phyloP scores from a whole-genome alignment of 2,113 vertebrate genomes.

The Alaudala cheleensis region DNA sequence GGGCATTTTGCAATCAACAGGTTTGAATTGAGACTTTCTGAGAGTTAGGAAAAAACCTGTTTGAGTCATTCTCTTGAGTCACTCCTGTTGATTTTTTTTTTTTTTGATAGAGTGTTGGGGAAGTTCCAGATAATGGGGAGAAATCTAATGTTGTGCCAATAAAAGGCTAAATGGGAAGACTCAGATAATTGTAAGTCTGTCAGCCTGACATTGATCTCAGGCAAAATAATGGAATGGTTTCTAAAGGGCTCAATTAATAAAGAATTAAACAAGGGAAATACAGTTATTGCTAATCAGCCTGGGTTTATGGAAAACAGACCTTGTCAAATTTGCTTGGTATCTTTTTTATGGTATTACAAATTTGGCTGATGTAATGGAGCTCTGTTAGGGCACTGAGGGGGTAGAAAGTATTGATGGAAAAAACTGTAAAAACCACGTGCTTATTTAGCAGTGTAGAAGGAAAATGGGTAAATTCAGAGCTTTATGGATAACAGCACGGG shows the following conservation, averaged over 20 bases:
- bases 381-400: background rate
- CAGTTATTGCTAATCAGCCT: conserved; percentile 40
- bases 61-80: conserved; percentile 3
- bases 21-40: background rate
- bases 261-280: conserved; percentile 46
- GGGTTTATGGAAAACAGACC: conserved; percentile 54
- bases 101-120: background rate
- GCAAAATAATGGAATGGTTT: conserved; percentile 57
- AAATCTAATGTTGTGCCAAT: conserved; percentile 56
- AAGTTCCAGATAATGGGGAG: background rate
- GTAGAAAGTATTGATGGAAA: background rate
- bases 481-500: background rate
- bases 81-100: background rate
- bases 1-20: background rate
- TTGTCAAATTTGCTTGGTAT: conserved; percentile 43
- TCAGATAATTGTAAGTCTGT: conserved; percentile 39
- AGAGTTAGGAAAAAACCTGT: background rate
- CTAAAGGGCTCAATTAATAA: conserved; percentile 60
- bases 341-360: background rate
- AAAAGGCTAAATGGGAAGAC: conserved; percentile 39
- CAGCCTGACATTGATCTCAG: conserved; percentile 41
- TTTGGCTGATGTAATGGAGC: conserved; percentile 9
- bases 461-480: background rate
- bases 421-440: background rate
- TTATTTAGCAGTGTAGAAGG: background rate